Conservation (phyloP, 2,113 vertebrate genomes). For the Aramus guarauna region DNA sequence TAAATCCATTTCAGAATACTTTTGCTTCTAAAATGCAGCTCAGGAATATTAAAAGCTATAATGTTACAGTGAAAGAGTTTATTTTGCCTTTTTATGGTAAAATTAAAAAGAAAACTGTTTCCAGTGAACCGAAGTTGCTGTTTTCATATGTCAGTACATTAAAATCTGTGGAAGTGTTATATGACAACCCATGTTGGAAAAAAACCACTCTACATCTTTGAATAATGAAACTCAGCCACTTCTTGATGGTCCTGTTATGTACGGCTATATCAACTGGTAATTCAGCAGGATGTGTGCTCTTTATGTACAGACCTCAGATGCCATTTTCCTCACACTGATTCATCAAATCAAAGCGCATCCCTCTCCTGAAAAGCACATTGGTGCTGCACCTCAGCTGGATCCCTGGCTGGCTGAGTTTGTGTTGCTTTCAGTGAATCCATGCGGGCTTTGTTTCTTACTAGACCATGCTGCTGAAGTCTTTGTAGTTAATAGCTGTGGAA, state of each 20-base stretch:
- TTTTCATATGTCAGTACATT: conserved; percentile 34
- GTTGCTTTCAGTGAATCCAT: not conserved
- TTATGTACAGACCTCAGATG: not conserved
- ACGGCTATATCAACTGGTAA: not conserved
- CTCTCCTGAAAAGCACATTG: not conserved
- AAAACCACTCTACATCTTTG: not conserved
- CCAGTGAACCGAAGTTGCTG: conserved; percentile 43
- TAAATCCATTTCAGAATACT: conserved; percentile 43
- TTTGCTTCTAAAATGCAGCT: conserved; percentile 62
- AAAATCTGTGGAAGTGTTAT: conserved; percentile 8
- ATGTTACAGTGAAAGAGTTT: conserved; percentile 37
- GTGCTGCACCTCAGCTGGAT: not conserved
- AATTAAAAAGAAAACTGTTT: conserved; percentile 69
- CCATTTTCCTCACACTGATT: not conserved
- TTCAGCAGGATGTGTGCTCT: not conserved
- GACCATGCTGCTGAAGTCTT: not conserved
- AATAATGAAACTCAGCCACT: not conserved
- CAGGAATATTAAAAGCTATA: conserved; percentile 57
- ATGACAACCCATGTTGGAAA: not conserved
- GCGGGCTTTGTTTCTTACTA: not conserved
- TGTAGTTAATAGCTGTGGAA: not conserved
- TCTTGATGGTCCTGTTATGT: not conserved
- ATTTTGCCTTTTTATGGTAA: conserved; percentile 72
- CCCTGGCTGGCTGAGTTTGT: not conserved
- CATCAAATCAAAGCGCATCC: not conserved